A percentile compares a stretch with the other conserved stretches of the same genome.
Evolutionary conservation across 2,797 vertebrate genomes (phyloP).

Genomic region (Columba guinea): DNA sequence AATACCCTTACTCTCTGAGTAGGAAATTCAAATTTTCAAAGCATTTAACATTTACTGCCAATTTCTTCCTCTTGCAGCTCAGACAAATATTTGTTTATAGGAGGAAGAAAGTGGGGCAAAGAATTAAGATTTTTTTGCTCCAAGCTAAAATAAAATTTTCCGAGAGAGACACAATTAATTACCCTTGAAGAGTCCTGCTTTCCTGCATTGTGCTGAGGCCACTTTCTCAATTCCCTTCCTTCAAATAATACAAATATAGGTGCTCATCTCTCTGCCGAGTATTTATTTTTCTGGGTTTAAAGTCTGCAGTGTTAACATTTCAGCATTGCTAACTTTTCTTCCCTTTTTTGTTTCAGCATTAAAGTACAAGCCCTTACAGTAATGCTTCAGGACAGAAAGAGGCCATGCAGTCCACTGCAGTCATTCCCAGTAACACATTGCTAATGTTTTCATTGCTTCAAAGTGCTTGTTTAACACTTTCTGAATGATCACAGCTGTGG

Average conservation of each 20-base stretch:
- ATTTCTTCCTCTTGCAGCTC: not conserved
- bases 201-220: not conserved
- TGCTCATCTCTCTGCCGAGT: not conserved
- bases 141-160: not conserved
- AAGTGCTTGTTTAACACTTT: not conserved
- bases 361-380: not conserved
- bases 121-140: not conserved
- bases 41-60: not conserved
- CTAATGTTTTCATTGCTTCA: not conserved
- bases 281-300: not conserved
- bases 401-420: not conserved
- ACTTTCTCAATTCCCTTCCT: not conserved
- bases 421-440: fast-evolving
- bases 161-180: not conserved
- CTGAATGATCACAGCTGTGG: not conserved
- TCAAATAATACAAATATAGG: not conserved
- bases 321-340: not conserved
- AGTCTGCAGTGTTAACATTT: not conserved
- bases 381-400: slow-evolving; percentile 37
- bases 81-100: not conserved
- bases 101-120: not conserved
- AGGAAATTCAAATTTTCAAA: not conserved
- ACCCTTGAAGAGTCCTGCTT: not conserved
- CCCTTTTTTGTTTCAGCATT: not conserved
- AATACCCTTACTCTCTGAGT: fast-evolving